phyloP scores from a whole-genome alignment of 2,888 invertebrate species.

The Helleia helle region DNA sequence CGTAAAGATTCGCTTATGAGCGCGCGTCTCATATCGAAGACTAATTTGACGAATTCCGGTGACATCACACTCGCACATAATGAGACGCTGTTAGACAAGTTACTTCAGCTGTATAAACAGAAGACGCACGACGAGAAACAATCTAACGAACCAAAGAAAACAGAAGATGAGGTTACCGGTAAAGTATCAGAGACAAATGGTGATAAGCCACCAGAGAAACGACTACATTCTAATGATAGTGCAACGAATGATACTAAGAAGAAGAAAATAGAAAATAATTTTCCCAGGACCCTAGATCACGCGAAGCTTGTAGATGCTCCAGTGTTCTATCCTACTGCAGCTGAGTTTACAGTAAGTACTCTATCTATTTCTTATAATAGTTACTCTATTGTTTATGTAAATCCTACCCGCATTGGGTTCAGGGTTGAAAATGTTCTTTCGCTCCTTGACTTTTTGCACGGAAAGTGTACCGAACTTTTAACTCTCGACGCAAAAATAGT shows the following conservation, averaged over 20 bases:
- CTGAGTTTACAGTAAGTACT: slow-evolving; percentile 77
- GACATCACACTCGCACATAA: slow-evolving; percentile 1
- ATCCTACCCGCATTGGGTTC: too few relatives aligned
- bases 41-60: not conserved
- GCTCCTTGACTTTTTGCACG: too few relatives aligned
- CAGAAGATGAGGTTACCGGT: not conserved
- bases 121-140: not conserved
- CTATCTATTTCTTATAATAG: too few relatives aligned
- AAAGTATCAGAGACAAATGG: slow-evolving; percentile 1
- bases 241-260: not conserved
- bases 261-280: not conserved
- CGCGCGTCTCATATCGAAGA: slow-evolving; percentile 1
- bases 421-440: too few relatives aligned
- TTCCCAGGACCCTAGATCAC: not conserved
- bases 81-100: not conserved
- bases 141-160: not conserved
- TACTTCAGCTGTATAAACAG: slow-evolving; percentile 4
- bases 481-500: too few relatives aligned
- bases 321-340: slow-evolving; percentile 84
- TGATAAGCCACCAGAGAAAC: not conserved
- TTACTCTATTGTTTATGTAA: too few relatives aligned
- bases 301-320: slow-evolving; percentile 82
- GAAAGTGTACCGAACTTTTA: too few relatives aligned
- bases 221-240: not conserved
- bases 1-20: slow-evolving; percentile 6